Percentiles rank a stretch among this genome's conserved stretches.
These are phyloP conservation scores for Polyergus mexicanus DNA, from an alignment of 1,140 invertebrate species.

Conservation along the genomic window DNA sequence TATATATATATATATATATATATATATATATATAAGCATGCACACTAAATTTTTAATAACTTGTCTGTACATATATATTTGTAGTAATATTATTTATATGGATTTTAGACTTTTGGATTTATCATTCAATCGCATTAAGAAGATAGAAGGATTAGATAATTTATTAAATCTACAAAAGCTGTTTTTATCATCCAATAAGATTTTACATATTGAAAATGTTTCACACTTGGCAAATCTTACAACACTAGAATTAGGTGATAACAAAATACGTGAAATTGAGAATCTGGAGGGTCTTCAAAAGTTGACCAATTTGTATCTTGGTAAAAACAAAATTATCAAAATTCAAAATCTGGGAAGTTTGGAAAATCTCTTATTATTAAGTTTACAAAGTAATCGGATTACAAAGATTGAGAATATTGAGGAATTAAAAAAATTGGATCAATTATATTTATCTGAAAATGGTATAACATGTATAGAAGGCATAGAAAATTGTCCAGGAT, in stretches of 20 bases:
- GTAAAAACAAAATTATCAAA: conserved; percentile 98
- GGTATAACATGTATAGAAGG: conserved; percentile 93
- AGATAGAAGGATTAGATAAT: conserved; percentile 95
- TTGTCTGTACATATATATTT: conserved; percentile 19
- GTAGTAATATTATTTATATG: conserved; percentile 52
- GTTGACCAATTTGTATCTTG: conserved; percentile 94
- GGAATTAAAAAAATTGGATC: conserved; percentile 91
- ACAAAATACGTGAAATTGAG: conserved; percentile 95
- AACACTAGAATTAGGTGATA: conserved; percentile 97
- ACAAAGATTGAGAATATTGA: conserved; percentile 95
- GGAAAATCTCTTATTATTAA: conserved; percentile 92
- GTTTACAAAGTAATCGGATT: conserved; percentile 96
- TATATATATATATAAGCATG: no score
- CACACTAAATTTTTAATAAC: no score
- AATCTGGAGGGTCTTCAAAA: conserved; percentile 93
- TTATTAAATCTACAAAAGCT: conserved; percentile 95
- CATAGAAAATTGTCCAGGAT: conserved; percentile 89
- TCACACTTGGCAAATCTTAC: conserved; percentile 92
- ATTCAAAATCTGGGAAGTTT: conserved; percentile 95
- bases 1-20: background rate
- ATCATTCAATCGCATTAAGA: conserved; percentile 98
- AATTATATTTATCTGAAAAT: conserved; percentile 98
- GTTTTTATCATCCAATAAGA: conserved; percentile 97
- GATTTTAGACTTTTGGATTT: conserved; percentile 94
- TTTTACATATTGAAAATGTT: conserved; percentile 97